phyloP scores from a whole-genome alignment of 1,140 invertebrate species.

The Colletes latitarsis region DNA sequence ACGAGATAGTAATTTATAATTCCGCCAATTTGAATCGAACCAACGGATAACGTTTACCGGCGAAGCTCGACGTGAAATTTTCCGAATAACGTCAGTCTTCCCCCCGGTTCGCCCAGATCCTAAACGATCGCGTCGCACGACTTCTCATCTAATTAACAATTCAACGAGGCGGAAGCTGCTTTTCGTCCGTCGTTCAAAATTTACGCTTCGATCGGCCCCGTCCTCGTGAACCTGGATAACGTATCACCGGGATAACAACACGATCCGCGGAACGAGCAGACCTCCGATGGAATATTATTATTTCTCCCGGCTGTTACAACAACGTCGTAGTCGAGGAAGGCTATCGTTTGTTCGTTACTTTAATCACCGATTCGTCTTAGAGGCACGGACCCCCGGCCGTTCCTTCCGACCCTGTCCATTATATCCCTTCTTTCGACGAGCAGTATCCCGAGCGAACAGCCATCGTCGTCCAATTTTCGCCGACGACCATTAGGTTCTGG shows the following conservation, averaged over 20 bases:
- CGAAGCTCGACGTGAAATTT: too few relatives aligned
- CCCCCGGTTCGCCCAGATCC: too few relatives aligned
- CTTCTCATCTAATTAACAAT: background rate
- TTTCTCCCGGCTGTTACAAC: background rate
- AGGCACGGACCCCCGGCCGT: conserved; percentile 24
- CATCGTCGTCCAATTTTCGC: conserved; percentile 62
- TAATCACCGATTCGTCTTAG: conserved; percentile 58
- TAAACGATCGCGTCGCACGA: too few relatives aligned
- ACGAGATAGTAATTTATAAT: too few relatives aligned
- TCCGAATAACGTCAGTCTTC: too few relatives aligned
- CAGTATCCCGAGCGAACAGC: conserved; percentile 39
- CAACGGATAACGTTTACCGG: too few relatives aligned
- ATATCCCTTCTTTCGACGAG: background rate
- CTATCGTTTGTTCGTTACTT: conserved; percentile 57
- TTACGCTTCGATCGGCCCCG: background rate
- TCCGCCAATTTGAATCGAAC: too few relatives aligned
- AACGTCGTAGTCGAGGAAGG: background rate
- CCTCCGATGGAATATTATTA: conserved; percentile 6
- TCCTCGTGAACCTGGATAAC: background rate
- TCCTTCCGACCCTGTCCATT: background rate
- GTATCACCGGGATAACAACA: background rate
- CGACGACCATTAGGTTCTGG: conserved; percentile 57
- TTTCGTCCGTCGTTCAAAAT: background rate
- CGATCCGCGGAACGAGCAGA: background rate
- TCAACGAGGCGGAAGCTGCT: conserved; percentile 4